Percentiles rank a stretch among this genome's conserved stretches.
Conservation (phyloP, 2,888 invertebrate genomes). For the Andrena camellia region DNA sequence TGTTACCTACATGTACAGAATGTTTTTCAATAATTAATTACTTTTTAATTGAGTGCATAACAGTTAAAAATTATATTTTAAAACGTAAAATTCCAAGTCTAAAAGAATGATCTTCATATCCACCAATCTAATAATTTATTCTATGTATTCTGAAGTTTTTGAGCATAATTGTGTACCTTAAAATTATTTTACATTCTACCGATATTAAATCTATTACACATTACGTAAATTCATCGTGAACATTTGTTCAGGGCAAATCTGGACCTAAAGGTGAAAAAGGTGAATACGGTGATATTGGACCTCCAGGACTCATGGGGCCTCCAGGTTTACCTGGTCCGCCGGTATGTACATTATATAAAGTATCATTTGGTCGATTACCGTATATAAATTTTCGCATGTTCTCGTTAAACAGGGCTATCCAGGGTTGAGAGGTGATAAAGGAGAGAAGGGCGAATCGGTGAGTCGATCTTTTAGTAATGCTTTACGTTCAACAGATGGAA, state of each 20-base stretch:
- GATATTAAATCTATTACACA: neutral
- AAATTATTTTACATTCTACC: neutral
- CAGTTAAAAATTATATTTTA: too few species aligned
- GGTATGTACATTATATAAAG: conserved; percentile 77
- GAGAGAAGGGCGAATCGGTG: conserved; percentile 97
- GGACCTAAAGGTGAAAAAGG: conserved; percentile 96
- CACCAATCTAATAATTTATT: too few species aligned
- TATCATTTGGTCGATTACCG: neutral
- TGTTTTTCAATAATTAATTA: too few species aligned
- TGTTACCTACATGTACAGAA: too few species aligned
- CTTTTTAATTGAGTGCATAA: too few species aligned
- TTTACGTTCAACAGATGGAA: conserved; percentile 29
- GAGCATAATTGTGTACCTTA: neutral
- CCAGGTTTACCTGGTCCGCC: conserved; percentile 91
- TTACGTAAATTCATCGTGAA: conserved; percentile 20
- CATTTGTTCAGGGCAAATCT: conserved; percentile 88
- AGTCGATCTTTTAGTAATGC: conserved; percentile 83
- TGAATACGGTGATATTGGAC: conserved; percentile 96
- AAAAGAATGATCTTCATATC: too few species aligned
- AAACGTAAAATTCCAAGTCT: too few species aligned
- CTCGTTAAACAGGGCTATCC: conserved; percentile 89
- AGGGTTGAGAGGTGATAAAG: conserved; percentile 95
- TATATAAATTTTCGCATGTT: conserved; percentile 39
- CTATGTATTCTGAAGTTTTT: too few species aligned
- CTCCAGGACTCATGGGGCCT: conserved; percentile 97